These are phyloP conservation scores for Dermatemys mawii DNA, from an alignment of 2,113 vertebrate genomes.

Conservation along the genomic window DNA sequence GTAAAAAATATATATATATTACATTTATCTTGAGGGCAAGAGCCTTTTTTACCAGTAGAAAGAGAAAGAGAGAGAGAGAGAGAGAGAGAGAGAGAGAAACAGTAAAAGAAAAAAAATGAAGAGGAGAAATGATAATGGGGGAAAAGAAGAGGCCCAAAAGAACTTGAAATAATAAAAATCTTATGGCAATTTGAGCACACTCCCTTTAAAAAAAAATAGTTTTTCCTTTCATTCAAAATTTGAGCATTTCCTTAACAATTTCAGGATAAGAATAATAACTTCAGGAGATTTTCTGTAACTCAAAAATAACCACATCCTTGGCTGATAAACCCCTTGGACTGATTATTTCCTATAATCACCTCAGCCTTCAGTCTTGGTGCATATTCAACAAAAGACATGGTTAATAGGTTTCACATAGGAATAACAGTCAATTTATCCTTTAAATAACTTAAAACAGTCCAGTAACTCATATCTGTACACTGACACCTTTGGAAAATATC, in stretches of 20 bases:
- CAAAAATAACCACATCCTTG: background rate
- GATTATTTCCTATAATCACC: background rate
- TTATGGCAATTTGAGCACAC: background rate
- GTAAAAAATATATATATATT: background rate
- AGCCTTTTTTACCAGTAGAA: background rate
- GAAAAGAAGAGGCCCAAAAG: background rate
- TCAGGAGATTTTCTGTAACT: background rate
- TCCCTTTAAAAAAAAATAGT: background rate
- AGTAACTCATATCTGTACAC: background rate
- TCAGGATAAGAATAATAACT: background rate
- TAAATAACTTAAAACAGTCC: background rate
- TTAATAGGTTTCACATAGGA: background rate
- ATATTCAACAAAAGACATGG: rapidly evolving
- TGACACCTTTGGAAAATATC: background rate
- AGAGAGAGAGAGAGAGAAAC: background rate
- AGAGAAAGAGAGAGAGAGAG: background rate
- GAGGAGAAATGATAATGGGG: background rate
- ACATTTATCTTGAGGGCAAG: background rate
- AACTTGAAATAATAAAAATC: background rate
- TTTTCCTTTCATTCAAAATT: background rate
- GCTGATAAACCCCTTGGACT: background rate
- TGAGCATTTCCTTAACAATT: background rate
- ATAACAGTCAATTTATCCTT: background rate
- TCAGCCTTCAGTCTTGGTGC: background rate
- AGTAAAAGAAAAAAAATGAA: background rate